Percentiles rank a stretch among this genome's conserved stretches.
Evolutionary conservation across 2,888 invertebrate species (phyloP).

Genomic region (Diarsia brunnea): DNA sequence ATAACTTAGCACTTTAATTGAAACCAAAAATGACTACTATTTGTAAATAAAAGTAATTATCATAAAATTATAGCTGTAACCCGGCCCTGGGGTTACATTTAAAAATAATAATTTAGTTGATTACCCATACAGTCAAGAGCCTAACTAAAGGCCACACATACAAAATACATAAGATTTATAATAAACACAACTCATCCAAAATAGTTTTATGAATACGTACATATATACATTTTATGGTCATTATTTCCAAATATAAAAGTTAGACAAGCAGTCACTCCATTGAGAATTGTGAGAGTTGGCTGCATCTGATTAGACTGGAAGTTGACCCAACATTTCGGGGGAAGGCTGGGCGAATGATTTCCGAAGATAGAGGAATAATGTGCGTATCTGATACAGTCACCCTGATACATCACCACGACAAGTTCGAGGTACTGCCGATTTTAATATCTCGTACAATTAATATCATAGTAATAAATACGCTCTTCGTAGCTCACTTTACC

Average conservation of each 20-base stretch:
- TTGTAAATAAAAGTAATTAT: constrained; percentile 64
- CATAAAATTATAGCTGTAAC: constrained; percentile 38
- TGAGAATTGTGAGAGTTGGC: background rate
- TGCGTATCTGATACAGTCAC: constrained; percentile 31
- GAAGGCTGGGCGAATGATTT: background rate
- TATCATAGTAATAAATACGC: background rate
- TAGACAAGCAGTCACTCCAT: background rate
- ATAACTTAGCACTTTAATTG: constrained; percentile 80
- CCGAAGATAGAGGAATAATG: constrained; percentile 27
- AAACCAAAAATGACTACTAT: constrained; percentile 75
- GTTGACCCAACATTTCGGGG: background rate
- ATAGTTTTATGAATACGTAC: constrained; percentile 53
- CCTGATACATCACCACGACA: constrained; percentile 17
- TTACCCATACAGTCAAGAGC: constrained; percentile 36
- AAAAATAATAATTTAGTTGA: constrained; percentile 38
- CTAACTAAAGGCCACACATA: constrained; percentile 36
- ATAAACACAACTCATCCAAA: constrained; percentile 53
- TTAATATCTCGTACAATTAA: background rate
- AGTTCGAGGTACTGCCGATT: background rate
- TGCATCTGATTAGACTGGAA: background rate
- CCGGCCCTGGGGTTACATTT: constrained; percentile 8
- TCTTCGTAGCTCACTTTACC: background rate
- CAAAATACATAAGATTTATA: constrained; percentile 53
- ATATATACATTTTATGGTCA: constrained; percentile 49
- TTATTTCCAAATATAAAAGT: constrained; percentile 32